Conservation (phyloP, 37 sponge, comb jelly and placozoan species). For the Chondrosia reniformis region DNA sequence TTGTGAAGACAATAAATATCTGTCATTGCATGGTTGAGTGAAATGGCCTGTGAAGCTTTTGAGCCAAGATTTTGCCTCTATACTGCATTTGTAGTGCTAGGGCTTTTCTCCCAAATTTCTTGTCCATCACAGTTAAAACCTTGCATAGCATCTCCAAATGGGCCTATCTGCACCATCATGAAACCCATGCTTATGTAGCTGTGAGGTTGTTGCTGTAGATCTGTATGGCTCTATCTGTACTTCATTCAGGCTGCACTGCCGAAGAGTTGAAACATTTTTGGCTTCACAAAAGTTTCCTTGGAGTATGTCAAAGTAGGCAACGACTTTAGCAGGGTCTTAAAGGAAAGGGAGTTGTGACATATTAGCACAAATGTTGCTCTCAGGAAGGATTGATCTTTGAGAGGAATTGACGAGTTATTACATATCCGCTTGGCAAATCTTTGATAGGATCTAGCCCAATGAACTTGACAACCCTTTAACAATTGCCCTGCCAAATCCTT, state of each 20-base stretch:
- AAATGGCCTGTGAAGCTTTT: neutral
- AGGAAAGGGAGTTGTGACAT: neutral
- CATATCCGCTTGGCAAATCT: neutral
- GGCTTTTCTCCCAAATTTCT: neutral
- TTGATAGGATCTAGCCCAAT: neutral
- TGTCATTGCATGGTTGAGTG: neutral
- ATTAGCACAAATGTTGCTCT: neutral
- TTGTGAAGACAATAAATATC: neutral
- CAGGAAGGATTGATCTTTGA: too few relatives aligned
- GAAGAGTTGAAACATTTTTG: neutral
- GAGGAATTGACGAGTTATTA: too few relatives aligned
- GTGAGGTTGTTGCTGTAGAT: neutral
- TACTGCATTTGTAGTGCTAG: neutral
- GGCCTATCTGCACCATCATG: neutral
- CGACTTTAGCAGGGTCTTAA: neutral
- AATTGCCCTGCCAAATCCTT: neutral
- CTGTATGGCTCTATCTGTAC: neutral
- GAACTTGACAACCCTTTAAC: neutral
- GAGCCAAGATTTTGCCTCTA: neutral
- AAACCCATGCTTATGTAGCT: neutral
- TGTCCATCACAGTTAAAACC: neutral
- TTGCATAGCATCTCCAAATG: neutral
- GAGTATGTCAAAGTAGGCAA: neutral
- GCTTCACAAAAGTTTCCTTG: neutral
- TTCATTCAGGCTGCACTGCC: neutral